A percentile compares a stretch with the other conserved stretches of the same genome.
These are phyloP conservation scores for Drosophila tani DNA, from an alignment of 1,140 invertebrate species.

Conservation along the genomic window DNA sequence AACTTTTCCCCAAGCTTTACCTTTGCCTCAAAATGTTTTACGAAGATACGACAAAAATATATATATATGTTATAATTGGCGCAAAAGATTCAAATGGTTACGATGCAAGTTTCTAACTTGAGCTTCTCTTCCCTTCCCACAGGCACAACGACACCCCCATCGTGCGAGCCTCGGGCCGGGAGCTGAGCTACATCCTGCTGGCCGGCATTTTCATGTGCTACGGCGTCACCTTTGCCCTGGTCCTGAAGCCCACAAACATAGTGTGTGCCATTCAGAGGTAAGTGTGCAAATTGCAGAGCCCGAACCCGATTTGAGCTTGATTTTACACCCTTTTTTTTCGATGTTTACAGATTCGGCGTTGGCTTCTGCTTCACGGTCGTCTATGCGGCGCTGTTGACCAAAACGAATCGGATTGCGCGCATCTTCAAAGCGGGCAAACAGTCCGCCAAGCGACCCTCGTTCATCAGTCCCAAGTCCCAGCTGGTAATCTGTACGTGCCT, in stretches of 20 bases:
- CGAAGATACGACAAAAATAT: constrained; percentile 30
- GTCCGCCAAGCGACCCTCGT: constrained; percentile 94
- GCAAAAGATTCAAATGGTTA: constrained; percentile 15
- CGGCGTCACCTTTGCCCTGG: constrained; percentile 93
- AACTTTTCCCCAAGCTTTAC: constrained; percentile 63
- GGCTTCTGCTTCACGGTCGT: constrained; percentile 96
- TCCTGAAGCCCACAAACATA: constrained; percentile 91
- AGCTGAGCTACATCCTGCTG: constrained; percentile 95
- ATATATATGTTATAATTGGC: constrained; percentile 24
- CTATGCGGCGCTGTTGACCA: constrained; percentile 95
- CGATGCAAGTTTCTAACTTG: constrained; percentile 15
- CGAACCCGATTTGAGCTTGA: neutral
- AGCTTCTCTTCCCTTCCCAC: neutral
- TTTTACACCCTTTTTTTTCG: neutral
- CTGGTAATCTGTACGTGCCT: constrained; percentile 94
- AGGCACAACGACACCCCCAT: constrained; percentile 94
- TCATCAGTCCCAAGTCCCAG: constrained; percentile 97
- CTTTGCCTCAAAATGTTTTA: constrained; percentile 21
- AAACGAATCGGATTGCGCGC: constrained; percentile 95
- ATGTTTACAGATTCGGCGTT: constrained; percentile 89
- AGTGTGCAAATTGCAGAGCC: constrained; percentile 46
- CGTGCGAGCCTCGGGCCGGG: constrained; percentile 94
- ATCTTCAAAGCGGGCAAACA: constrained; percentile 96
- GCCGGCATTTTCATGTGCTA: constrained; percentile 95
- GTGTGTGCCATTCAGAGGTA: constrained; percentile 92